phyloP scores from a whole-genome alignment of 2,113 vertebrate genomes.

The Ptychochromis oligacanthus region DNA sequence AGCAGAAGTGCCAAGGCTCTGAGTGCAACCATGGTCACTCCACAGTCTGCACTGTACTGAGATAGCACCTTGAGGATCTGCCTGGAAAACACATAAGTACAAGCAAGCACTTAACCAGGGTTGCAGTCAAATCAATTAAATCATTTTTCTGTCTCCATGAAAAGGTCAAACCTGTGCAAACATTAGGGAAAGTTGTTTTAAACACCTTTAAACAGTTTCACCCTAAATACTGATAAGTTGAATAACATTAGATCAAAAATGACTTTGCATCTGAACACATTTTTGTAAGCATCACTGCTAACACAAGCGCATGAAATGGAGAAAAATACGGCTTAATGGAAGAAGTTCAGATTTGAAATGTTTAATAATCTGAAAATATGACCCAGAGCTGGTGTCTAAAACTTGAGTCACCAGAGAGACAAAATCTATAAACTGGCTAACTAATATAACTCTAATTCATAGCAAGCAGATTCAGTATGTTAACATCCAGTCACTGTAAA shows the following conservation, averaged over 20 bases:
- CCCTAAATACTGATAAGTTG: background rate
- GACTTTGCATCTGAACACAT: background rate
- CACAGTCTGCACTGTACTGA: conserved; percentile 78
- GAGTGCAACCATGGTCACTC: conserved; percentile 82
- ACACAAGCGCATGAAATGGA: background rate
- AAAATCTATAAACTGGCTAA: background rate
- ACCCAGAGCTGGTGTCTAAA: too few relatives aligned
- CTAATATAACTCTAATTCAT: background rate
- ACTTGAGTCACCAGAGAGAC: background rate
- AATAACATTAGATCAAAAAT: background rate
- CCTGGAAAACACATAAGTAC: conserved; percentile 73
- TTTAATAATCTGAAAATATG: background rate
- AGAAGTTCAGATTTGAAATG: background rate
- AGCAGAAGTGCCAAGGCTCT: conserved; percentile 87
- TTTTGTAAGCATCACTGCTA: background rate
- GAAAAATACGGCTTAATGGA: background rate
- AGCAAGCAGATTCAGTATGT: background rate
- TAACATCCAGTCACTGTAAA: too few relatives aligned
- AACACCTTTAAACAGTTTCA: background rate
- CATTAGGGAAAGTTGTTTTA: background rate
- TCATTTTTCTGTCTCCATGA: background rate
- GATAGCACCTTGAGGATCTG: conserved; percentile 89
- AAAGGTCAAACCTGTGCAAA: background rate
- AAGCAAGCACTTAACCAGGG: background rate
- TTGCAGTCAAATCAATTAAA: background rate